Conservation (phyloP, 2,888 invertebrate species). For the Watsonalla binaria region DNA sequence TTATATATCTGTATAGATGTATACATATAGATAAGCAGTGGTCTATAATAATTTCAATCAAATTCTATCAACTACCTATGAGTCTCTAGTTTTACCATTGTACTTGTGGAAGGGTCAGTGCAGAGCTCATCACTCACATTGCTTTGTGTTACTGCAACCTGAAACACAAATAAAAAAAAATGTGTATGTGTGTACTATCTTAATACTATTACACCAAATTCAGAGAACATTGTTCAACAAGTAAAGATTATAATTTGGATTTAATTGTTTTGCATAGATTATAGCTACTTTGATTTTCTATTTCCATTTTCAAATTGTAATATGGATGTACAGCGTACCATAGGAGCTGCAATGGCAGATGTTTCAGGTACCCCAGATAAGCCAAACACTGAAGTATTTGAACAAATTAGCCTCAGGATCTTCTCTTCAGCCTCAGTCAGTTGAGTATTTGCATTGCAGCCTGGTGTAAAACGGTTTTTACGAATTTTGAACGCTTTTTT, state of each 20-base stretch:
- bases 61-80: not conserved
- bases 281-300: too few relatives aligned
- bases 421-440: slow-evolving; percentile 54
- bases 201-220: not conserved
- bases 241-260: not conserved
- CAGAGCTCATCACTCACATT: slow-evolving; percentile 34
- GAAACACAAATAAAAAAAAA: slow-evolving; percentile 2
- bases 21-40: too few relatives aligned
- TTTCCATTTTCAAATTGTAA: too few relatives aligned
- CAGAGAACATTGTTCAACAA: not conserved
- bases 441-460: slow-evolving; percentile 40
- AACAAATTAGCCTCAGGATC: slow-evolving; percentile 48
- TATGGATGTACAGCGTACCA: slow-evolving; percentile 22
- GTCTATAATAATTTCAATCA: too few relatives aligned
- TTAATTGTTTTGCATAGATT: too few relatives aligned
- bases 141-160: slow-evolving; percentile 30
- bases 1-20: too few relatives aligned
- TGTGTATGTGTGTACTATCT: not conserved
- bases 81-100: slow-evolving; percentile 28
- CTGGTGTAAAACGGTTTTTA: slow-evolving; percentile 49
- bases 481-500: slow-evolving; percentile 58
- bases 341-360: slow-evolving; percentile 29
- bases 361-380: slow-evolving; percentile 52
- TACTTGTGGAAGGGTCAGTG: slow-evolving; percentile 35
- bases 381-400: slow-evolving; percentile 51